These are phyloP conservation scores for Parthenolecanium corni DNA, from an alignment of 2,888 invertebrate species.

Conservation along the genomic window DNA sequence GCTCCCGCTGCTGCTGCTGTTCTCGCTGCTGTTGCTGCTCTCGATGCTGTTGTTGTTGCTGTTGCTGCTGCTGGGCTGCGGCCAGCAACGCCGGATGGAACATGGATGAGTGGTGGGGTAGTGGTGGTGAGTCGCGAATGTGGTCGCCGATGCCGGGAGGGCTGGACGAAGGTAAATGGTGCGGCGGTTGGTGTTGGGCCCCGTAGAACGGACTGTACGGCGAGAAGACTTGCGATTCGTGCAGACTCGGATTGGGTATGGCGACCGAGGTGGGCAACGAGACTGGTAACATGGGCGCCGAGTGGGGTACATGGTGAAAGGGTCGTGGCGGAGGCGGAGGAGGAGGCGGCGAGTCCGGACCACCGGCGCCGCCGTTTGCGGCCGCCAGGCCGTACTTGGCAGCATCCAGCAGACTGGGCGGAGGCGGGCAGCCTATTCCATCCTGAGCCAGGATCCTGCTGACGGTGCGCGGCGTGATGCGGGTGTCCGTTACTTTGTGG, in stretches of 20 bases:
- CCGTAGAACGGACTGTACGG: slow-evolving; percentile 80
- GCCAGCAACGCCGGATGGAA: slow-evolving; percentile 75
- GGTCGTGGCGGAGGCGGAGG: slow-evolving; percentile 73
- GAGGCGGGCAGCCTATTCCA: slow-evolving; percentile 42
- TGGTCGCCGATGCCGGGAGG: slow-evolving; percentile 51
- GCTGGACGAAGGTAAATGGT: slow-evolving; percentile 67
- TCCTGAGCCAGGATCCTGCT: slow-evolving; percentile 75
- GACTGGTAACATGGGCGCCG: slow-evolving; percentile 72
- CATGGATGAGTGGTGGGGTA: slow-evolving; percentile 69
- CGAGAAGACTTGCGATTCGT: slow-evolving; percentile 86
- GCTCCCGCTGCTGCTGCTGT: slow-evolving; percentile 32
- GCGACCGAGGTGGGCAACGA: slow-evolving; percentile 90
- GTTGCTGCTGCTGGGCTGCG: slow-evolving; percentile 55
- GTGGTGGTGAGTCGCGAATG: slow-evolving; percentile 68
- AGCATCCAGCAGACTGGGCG: slow-evolving; percentile 45
- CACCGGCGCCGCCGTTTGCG: background rate
- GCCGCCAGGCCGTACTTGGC: slow-evolving; percentile 40
- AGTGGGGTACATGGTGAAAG: slow-evolving; percentile 50
- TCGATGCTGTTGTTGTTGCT: slow-evolving; percentile 22
- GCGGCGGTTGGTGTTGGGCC: slow-evolving; percentile 63
- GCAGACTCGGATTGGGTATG: slow-evolving; percentile 89
- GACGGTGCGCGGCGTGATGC: slow-evolving; percentile 81
- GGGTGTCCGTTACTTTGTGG: slow-evolving; percentile 87
- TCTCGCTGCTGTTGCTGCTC: slow-evolving; percentile 44
- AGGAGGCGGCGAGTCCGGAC: slow-evolving; percentile 36